phyloP scores from a whole-genome alignment of 2,888 invertebrate genomes.

The Doris montereyensis region DNA sequence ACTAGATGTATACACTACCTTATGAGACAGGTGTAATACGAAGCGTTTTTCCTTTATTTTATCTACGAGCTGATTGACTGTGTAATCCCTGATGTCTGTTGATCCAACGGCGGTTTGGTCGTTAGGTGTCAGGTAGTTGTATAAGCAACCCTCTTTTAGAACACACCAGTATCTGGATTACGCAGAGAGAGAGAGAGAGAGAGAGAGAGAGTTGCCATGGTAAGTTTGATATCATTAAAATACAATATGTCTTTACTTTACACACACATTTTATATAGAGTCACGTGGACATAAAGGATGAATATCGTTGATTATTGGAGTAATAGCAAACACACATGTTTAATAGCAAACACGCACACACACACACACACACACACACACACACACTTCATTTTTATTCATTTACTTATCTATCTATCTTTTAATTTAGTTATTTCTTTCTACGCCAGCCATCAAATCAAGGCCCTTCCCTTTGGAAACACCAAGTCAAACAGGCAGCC shows the following conservation, averaged over 20 bases:
- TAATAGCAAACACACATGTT: background rate
- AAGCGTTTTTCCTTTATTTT: conserved; percentile 58
- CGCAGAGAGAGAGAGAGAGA: background rate
- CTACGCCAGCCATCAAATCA: background rate
- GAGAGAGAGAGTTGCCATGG: background rate
- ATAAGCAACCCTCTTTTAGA: conserved; percentile 53
- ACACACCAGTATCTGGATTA: background rate
- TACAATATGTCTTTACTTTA: too few relatives aligned
- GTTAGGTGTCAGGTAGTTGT: conserved; percentile 56
- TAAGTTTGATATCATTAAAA: too few relatives aligned
- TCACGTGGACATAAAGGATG: too few relatives aligned
- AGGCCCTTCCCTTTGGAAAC: too few relatives aligned
- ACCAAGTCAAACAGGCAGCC: too few relatives aligned
- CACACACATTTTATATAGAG: too few relatives aligned
- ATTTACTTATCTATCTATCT: background rate
- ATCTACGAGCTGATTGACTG: conserved; percentile 51
- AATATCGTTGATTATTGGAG: too few relatives aligned
- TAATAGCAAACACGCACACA: background rate
- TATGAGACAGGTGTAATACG: conserved; percentile 55
- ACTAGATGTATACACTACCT: conserved; percentile 49
- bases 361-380: conserved; percentile 2
- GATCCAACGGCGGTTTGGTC: conserved; percentile 58
- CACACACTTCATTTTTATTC: background rate
- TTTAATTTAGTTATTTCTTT: background rate
- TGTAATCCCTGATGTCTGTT: conserved; percentile 55